A percentile compares a stretch with the other conserved stretches of the same genome.
Conservation (phyloP, 2,797 vertebrate species). For the Lepilemur septentrionalis region DNA sequence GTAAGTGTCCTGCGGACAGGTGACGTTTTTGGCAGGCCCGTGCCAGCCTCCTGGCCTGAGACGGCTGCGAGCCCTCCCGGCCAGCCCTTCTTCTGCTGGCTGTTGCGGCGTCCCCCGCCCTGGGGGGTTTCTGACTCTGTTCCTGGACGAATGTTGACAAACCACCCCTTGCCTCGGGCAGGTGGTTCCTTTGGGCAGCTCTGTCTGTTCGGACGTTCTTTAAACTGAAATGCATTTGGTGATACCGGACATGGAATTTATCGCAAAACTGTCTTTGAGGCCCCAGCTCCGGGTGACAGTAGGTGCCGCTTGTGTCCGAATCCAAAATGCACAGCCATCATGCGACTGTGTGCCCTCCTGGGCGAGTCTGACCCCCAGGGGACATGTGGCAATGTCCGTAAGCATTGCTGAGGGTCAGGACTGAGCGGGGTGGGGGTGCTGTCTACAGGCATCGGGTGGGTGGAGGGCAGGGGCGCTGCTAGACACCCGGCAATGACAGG, state of each 20-base stretch:
- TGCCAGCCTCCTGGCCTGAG: not conserved
- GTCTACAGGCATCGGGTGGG: no score
- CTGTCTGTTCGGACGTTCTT: not conserved
- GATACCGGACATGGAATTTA: not conserved
- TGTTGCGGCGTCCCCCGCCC: fast-evolving
- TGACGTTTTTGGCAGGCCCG: fast-evolving
- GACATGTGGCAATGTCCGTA: not conserved
- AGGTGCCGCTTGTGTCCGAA: not conserved
- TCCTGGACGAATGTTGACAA: fast-evolving
- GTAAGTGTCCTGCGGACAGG: not conserved
- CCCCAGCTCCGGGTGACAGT: not conserved
- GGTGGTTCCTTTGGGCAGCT: not conserved
- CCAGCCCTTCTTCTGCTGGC: fast-evolving
- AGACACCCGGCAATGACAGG: fast-evolving
- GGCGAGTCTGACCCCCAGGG: not conserved
- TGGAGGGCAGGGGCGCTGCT: not conserved
- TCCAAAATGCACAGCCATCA: fast-evolving
- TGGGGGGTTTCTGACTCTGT: fast-evolving
- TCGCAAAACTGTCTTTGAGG: not conserved
- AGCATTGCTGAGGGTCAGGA: not conserved
- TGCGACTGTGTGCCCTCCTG: fast-evolving
- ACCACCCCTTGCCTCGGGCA: not conserved
- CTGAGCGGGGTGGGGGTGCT: no score
- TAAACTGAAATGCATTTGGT: not conserved
- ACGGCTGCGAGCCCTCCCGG: fast-evolving